A percentile compares a stretch with the other conserved stretches of the same genome.
Conservation (phyloP, 2,888 invertebrate species). For the Zele albiditarsus region DNA sequence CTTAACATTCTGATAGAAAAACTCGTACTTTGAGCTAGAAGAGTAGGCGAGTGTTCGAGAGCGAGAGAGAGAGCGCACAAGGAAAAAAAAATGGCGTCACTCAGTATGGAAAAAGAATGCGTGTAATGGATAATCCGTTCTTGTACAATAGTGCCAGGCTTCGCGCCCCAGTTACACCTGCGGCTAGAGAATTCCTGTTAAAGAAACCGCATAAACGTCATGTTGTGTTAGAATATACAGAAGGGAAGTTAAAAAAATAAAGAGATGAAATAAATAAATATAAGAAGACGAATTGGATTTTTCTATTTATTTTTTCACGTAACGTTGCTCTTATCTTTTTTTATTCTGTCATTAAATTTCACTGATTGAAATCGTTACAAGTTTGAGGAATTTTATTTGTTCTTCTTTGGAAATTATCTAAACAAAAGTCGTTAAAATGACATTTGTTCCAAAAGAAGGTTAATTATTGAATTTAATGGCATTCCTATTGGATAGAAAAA, state of each 20-base stretch:
- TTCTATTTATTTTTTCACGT: neutral
- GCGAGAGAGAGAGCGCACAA: neutral
- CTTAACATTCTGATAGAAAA: neutral
- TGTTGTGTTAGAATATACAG: conserved; percentile 1
- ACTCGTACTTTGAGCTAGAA: conserved; percentile 5
- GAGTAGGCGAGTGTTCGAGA: neutral
- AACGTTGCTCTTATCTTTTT: neutral
- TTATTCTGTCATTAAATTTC: neutral
- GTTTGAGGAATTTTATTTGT: neutral
- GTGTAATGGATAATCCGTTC: conserved; percentile 36
- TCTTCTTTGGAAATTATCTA: neutral
- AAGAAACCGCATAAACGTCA: conserved; percentile 33
- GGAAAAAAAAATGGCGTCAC: conserved; percentile 15
- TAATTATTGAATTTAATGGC: conserved; percentile 7
- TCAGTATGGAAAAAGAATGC: conserved; percentile 31
- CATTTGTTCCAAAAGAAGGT: conserved; percentile 5
- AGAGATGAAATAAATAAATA: neutral
- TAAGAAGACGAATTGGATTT: neutral
- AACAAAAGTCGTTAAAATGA: conserved; percentile 25
- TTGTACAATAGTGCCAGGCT: conserved; percentile 55
- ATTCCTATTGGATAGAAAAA: neutral
- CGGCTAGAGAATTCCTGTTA: conserved; percentile 17
- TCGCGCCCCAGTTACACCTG: conserved; percentile 66
- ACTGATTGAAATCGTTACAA: neutral
- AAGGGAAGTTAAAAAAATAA: neutral